These are phyloP conservation scores for Pluvianellus socialis DNA, from an alignment of 2,113 vertebrate genomes.

Conservation along the genomic window DNA sequence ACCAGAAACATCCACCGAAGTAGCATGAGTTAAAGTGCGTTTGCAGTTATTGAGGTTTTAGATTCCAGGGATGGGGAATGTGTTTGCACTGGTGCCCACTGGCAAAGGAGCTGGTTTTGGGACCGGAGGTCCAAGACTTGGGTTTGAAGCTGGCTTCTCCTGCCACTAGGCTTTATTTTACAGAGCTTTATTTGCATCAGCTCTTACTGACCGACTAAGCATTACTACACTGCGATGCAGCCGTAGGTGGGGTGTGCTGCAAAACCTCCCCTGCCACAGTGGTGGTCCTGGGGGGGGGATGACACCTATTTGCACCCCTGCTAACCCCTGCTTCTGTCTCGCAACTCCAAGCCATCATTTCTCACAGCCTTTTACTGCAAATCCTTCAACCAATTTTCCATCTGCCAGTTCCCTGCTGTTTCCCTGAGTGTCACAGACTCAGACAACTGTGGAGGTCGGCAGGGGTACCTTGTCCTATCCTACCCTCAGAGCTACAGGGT, in stretches of 20 bases:
- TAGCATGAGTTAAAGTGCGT: neutral
- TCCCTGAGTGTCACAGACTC: neutral
- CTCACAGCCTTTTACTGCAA: neutral
- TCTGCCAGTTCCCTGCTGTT: neutral
- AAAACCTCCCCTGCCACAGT: neutral
- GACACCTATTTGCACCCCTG: neutral
- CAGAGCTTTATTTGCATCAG: neutral
- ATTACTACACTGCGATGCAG: rapidly evolving
- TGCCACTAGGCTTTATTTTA: neutral
- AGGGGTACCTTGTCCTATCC: neutral
- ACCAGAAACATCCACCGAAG: neutral
- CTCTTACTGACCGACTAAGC: neutral
- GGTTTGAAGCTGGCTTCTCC: neutral
- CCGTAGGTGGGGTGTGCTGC: neutral
- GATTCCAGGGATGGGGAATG: neutral
- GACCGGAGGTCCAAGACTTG: neutral
- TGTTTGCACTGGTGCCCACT: neutral
- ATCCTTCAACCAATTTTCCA: neutral
- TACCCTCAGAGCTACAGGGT: neutral
- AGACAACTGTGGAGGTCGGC: rapidly evolving
- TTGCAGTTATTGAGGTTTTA: neutral
- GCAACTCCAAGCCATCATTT: neutral
- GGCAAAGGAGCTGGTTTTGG: neutral
- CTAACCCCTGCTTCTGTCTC: neutral
- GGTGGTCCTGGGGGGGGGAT: rapidly evolving